Base-by-base conservation (phyloP, 2,797 vertebrate species). In the Lindbergichthys nudifrons region DNA sequence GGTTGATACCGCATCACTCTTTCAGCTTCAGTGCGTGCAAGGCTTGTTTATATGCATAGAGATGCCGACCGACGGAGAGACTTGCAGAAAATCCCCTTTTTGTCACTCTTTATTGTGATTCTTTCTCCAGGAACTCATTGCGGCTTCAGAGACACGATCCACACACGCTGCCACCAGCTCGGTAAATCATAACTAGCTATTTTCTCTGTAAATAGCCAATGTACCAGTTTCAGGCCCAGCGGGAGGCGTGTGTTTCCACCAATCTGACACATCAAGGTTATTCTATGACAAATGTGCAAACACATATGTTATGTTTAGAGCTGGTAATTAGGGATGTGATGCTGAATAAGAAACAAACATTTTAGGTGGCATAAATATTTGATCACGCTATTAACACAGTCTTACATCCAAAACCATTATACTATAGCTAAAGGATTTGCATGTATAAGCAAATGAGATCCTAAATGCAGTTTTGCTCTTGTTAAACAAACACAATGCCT, bases 221-320 rank as follows among this genome's bases (percentile, higher is more conserved):
- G 66, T 64, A 67, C 36, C 65, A 53, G 61, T 80, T 82, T 69
- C 69, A 53, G 67, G 69, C 63, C 73, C 53, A 46, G 77, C 15
- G 47, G 81, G 87, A 80, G 67, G 66, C n/a, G 5, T n/a, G 64
- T 21, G 66, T 74, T 72, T 81, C 75, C 39, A 43, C 71, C 30
- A 39, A 79, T 30, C 45, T 83, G 81, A 68, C 85, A 81, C 73
- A 80, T 84, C 77, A 87, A 85, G 85, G 86, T 87, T 77, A 88
- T 52, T 15, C 53, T 57, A 14, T 57, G 59, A 82, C 57, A 70
- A 70, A 88, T 50, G 54, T 9, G 30, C 9, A 47, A 59, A 73
- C 61, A 70, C 18, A 71, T 5, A 50, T 11, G 11, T 63, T 47
- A 43, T 19, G 58, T 32, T 74, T 16, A 42, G 19, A 53, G 53